phyloP scores from a whole-genome alignment of 2,888 invertebrate genomes.

The Andricus curvator region DNA sequence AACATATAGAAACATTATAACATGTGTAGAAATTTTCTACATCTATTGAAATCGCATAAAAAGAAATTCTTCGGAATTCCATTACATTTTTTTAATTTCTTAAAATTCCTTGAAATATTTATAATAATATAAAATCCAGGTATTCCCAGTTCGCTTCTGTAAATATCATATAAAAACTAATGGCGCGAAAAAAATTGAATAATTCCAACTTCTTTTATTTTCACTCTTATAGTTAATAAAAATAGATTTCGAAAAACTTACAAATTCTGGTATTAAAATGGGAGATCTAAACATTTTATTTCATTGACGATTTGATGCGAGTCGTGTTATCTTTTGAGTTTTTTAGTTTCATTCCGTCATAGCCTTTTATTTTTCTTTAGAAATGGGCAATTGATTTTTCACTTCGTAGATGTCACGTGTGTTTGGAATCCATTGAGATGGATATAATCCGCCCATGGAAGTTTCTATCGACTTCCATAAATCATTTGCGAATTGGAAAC shows the following conservation, averaged over 20 bases:
- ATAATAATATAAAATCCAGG: too few relatives aligned
- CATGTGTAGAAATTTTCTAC: too few relatives aligned
- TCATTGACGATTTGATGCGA: neutral
- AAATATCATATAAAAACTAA: too few relatives aligned
- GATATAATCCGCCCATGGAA: conserved; percentile 27
- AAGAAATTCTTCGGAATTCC: too few relatives aligned
- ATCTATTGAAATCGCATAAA: too few relatives aligned
- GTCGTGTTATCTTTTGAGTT: neutral
- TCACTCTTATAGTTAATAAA: neutral
- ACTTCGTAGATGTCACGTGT: conserved; percentile 2
- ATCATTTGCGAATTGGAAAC: neutral
- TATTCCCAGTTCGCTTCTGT: too few relatives aligned
- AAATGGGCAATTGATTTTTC: conserved; percentile 22
- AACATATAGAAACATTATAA: too few relatives aligned
- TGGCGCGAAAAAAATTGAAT: too few relatives aligned
- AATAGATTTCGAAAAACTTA: too few relatives aligned
- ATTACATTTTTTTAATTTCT: too few relatives aligned
- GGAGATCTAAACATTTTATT: neutral
- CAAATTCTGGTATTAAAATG: neutral
- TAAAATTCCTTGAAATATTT: too few relatives aligned
- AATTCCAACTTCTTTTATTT: too few relatives aligned
- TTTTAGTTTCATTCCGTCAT: neutral
- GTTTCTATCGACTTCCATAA: conserved; percentile 5
- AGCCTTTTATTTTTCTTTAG: conserved; percentile 8
- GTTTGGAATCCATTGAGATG: conserved; percentile 13